These are phyloP conservation scores for Aleadryas rufinucha DNA, from an alignment of 2,113 vertebrate species.

Conservation along the genomic window DNA sequence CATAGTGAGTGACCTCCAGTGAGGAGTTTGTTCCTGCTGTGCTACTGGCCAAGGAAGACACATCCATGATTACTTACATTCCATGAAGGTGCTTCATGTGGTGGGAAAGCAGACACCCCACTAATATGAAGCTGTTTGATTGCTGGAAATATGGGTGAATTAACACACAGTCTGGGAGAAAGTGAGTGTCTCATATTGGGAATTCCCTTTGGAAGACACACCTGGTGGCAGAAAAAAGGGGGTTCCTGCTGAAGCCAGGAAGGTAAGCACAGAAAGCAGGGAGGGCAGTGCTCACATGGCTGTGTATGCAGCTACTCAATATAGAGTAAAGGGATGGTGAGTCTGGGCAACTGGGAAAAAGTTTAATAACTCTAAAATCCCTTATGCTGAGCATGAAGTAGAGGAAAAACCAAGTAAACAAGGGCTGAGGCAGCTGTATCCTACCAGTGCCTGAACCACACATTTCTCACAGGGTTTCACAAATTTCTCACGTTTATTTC, in stretches of 20 bases:
- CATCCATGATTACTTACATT: too few relatives aligned
- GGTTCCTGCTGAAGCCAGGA: neutral
- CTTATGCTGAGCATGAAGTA: neutral
- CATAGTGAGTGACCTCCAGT: neutral
- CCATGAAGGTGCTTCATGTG: neutral
- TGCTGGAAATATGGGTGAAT: neutral
- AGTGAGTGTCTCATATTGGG: neutral
- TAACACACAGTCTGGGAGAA: neutral
- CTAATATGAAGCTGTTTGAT: neutral
- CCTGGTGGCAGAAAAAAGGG: neutral
- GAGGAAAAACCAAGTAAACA: constrained; percentile 29
- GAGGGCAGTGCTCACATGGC: accelerated
- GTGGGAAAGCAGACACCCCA: neutral
- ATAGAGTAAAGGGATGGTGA: neutral
- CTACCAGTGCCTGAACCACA: neutral
- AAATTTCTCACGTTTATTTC: neutral
- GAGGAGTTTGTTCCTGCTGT: neutral
- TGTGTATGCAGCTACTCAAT: neutral
- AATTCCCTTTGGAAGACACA: neutral
- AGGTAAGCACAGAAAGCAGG: neutral
- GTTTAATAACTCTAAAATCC: neutral
- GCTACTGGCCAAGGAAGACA: neutral
- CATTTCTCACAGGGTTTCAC: neutral
- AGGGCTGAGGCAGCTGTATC: constrained; percentile 4
- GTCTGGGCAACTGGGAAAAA: neutral